Percentiles rank a stretch among this genome's conserved stretches.
phyloP scores from a whole-genome alignment of 1,140 invertebrate genomes.

The Ganaspis sp. region DNA sequence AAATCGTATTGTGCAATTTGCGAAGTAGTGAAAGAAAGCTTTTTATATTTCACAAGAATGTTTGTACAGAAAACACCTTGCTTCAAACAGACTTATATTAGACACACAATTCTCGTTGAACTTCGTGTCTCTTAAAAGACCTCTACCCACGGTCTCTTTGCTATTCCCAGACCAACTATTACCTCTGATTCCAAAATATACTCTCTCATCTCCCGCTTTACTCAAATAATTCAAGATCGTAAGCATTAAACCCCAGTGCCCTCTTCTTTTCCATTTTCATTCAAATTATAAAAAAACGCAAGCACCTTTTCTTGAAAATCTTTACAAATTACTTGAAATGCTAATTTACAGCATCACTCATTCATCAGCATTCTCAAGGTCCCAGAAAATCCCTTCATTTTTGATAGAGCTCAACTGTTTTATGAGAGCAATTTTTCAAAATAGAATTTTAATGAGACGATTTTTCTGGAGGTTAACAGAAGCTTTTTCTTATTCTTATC shows the following conservation, averaged over 20 bases:
- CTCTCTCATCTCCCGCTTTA: constrained; percentile 2
- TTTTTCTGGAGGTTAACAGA: neutral
- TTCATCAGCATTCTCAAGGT: neutral
- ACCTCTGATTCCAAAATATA: constrained; percentile 28
- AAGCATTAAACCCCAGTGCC: neutral
- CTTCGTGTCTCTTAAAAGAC: neutral
- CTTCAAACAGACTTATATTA: neutral
- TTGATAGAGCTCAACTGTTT: neutral
- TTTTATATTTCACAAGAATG: neutral
- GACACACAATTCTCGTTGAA: neutral
- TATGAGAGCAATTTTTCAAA: neutral
- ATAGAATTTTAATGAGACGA: neutral
- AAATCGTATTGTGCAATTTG: too few species aligned
- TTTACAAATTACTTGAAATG: too few species aligned
- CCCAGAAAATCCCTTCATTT: neutral
- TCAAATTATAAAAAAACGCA: too few species aligned
- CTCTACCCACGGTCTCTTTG: constrained; percentile 4
- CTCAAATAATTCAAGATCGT: constrained; percentile 6
- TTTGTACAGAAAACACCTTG: neutral
- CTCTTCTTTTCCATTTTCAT: neutral
- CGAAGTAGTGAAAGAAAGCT: neutral
- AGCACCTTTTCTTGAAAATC: too few species aligned
- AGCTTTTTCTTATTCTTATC: constrained; percentile 3
- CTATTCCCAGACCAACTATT: constrained; percentile 26
- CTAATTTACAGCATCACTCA: too few species aligned